Percentiles rank a stretch among this genome's conserved stretches.
Evolutionary conservation across 2,113 vertebrate genomes (phyloP).

Genomic region (Alexandromys fortis): DNA sequence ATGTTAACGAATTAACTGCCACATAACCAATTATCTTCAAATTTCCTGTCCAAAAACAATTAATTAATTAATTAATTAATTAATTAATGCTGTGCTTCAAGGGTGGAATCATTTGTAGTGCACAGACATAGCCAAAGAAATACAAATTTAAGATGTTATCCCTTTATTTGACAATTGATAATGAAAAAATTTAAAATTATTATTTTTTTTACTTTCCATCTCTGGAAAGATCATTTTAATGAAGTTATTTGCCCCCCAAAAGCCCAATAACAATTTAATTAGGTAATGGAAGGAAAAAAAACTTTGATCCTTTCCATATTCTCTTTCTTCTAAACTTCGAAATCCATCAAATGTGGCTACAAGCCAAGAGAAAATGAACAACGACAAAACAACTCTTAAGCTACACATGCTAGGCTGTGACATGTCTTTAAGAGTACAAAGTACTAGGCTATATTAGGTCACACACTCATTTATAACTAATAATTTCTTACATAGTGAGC

Average conservation of each 20-base stretch:
- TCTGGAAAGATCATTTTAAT: not conserved
- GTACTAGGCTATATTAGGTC: not conserved
- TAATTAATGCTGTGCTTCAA: not conserved
- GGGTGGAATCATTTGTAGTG: not conserved
- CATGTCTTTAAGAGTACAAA: not conserved
- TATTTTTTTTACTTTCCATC: not conserved
- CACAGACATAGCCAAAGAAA: not conserved
- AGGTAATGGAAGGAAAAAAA: not conserved
- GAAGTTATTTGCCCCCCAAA: not conserved
- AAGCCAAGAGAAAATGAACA: not conserved
- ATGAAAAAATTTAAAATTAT: not conserved
- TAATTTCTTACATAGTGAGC: not conserved
- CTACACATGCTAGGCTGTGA: accelerated
- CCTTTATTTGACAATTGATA: not conserved
- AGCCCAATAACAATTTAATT: not conserved
- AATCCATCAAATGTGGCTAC: not conserved
- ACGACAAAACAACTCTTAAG: not conserved
- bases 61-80: not conserved
- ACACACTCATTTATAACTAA: not conserved
- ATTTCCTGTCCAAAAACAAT: not conserved
- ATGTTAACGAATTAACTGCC: not conserved
- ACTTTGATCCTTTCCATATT: not conserved
- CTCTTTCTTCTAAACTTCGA: not conserved
- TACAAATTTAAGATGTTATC: not conserved
- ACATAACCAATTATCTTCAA: not conserved